Evolutionary conservation across 2,113 vertebrate genomes (phyloP).

Genomic region (Tenrec ecaudatus): DNA sequence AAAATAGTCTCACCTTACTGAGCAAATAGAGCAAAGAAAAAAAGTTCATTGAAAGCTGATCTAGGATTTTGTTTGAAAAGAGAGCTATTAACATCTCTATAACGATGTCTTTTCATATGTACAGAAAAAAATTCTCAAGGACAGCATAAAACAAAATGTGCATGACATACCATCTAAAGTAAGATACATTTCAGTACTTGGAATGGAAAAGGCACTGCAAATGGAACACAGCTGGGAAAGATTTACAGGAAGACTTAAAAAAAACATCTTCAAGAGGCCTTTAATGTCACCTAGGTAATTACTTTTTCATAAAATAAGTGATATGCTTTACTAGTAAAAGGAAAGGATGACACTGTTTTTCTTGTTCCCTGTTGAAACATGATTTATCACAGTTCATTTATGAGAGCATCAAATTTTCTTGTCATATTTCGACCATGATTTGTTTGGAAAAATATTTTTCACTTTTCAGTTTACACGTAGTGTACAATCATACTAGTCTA

Average conservation of each 20-base stretch:
- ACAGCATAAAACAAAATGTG: constrained; percentile 37
- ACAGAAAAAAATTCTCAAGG: constrained; percentile 54
- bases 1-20: not conserved
- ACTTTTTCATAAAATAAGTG: constrained; percentile 67
- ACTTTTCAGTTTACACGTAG: constrained; percentile 64
- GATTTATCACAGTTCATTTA: constrained; percentile 67
- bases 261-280: constrained; percentile 55
- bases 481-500: constrained; percentile 7
- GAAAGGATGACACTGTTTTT: constrained; percentile 60
- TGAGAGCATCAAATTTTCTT: constrained; percentile 71
- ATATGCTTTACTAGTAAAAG: constrained; percentile 68
- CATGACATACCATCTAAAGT: constrained; percentile 50
- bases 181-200: constrained; percentile 69
- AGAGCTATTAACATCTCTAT: constrained; percentile 37
- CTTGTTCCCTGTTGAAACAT: constrained; percentile 67
- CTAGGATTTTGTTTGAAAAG: constrained; percentile 33
- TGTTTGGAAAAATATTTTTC: constrained; percentile 50
- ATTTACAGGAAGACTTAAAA: constrained; percentile 58
- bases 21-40: constrained; percentile 29
- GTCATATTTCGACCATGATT: constrained; percentile 74
- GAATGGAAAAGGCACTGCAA: constrained; percentile 64
- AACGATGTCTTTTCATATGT: not conserved
- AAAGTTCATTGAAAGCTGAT: constrained; percentile 70
- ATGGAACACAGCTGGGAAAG: constrained; percentile 65
- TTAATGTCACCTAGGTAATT: constrained; percentile 71